Evolutionary conservation across 2,113 vertebrate genomes (phyloP).

Genomic region (Serinus canaria): DNA sequence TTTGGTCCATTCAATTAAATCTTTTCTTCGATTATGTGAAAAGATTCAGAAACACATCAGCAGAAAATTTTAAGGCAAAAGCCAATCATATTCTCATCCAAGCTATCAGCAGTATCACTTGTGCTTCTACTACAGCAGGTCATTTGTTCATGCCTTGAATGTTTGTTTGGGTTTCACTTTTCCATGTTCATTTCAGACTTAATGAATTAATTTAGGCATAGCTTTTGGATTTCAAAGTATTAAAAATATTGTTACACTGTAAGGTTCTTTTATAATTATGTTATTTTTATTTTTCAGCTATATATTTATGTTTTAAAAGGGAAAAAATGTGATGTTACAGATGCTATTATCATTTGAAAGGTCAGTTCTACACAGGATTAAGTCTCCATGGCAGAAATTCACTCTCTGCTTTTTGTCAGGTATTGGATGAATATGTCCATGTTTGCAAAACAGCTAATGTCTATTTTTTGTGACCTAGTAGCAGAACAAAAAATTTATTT

Average conservation of each 20-base stretch:
- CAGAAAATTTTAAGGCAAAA: not conserved
- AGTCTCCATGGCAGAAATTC: not conserved
- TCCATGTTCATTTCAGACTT: not conserved
- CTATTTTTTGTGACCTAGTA: not conserved
- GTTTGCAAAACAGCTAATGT: not conserved
- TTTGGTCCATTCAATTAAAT: not conserved
- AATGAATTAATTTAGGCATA: not conserved
- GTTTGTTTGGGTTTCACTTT: not conserved
- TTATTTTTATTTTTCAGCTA: not conserved
- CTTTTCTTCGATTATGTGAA: not conserved
- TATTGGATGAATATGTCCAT: not conserved
- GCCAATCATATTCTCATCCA: not conserved
- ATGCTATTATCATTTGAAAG: not conserved
- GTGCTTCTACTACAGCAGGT: not conserved
- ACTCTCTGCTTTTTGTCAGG: not conserved
- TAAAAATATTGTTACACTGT: not conserved
- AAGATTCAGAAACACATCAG: not conserved
- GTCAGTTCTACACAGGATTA: not conserved
- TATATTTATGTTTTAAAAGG: not conserved
- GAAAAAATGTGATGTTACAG: not conserved
- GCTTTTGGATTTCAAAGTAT: not conserved
- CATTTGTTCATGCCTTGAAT: not conserved
- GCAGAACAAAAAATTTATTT: not conserved
- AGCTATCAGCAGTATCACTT: not conserved
- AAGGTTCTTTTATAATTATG: not conserved